Base-by-base conservation (phyloP, 1,140 invertebrate genomes). In the Kradibia gibbosae region DNA sequence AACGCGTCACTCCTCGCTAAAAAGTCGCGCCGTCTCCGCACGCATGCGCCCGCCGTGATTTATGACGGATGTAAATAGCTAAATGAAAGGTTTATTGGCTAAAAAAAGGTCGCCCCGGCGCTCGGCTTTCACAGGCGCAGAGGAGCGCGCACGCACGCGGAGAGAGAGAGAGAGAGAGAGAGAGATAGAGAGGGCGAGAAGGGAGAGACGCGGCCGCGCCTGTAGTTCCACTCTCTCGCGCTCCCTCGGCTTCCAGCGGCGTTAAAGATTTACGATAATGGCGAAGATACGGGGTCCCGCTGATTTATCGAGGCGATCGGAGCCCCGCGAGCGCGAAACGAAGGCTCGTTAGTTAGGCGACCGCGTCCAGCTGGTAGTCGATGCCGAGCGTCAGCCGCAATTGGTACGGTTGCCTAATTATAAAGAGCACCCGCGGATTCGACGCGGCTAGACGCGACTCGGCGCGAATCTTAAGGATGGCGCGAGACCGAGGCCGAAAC, bases 341-440 rank as follows among this genome's bases (percentile, higher is more conserved):
- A 87, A 88, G 84, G 85, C 88, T 89, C 88, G 88, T 89, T 89
- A 82, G 74, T 77, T 82, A 82, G 78, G n/a, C 73, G 45, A 57
- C 34, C 13, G 45, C 84, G 85, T 86, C 85, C 34, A 85, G 87
- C 88, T 89, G 86, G 88, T 88, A 89, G 88, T 89, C 87, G 87
- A 90, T 88, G n/a, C 87, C 86, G 87, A 86, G 88, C 86, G 88
- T 89, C 89, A 88, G 88, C 70, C 86, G 83, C 87, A 88, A 90
- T 89, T 89, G 88, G 88, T 90, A 89, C 86, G 85, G 86, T 88
- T 88, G 86, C 88, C 88, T 90, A 90, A 90, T 90, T 89, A 89
- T 90, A 89, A 90, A 90, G 88, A 82, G 86, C 87, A 83, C 84
- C 78, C 70, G 74, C 55, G 82, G 82, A 55, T 67, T 65, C 71